Conservation (phyloP, 2,113 vertebrate genomes). For the Ascaphus truei region DNA sequence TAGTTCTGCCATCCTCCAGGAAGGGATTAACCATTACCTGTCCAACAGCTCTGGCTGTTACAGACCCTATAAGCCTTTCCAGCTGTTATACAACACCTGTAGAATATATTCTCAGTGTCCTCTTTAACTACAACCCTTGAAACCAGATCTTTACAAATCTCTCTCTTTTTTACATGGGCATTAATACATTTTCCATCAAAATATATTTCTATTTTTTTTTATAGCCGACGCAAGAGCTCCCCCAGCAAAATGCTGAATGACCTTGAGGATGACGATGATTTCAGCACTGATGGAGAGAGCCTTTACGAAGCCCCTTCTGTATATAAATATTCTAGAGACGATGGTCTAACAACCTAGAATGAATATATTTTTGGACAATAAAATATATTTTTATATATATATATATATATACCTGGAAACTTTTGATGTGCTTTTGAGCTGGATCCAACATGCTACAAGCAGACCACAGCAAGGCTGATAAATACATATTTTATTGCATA, state of each 20-base stretch:
- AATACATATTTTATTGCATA: neutral
- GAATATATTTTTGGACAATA: neutral
- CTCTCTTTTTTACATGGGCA: too few species aligned
- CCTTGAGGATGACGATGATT: conserved; percentile 71
- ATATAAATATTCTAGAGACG: conserved; percentile 73
- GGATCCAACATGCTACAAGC: neutral
- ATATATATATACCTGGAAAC: neutral
- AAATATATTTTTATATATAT: too few species aligned
- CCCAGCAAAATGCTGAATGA: conserved; percentile 73
- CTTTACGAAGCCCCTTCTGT: conserved; percentile 77
- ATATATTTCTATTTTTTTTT: too few species aligned
- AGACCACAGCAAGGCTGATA: neutral
- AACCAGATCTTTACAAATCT: too few species aligned
- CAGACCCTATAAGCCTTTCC: too few species aligned
- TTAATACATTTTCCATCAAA: too few species aligned
- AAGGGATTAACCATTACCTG: too few species aligned
- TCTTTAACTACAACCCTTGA: too few species aligned
- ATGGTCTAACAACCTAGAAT: conserved; percentile 46
- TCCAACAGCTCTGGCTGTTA: too few species aligned
- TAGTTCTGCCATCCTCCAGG: too few species aligned
- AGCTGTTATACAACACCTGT: too few species aligned
- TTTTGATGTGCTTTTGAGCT: neutral
- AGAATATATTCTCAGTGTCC: too few species aligned
- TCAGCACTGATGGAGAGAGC: conserved; percentile 85
- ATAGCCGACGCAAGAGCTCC: conserved; percentile 76